phyloP scores from a whole-genome alignment of 2,797 vertebrate species.

The Diplodus puntazzo region DNA sequence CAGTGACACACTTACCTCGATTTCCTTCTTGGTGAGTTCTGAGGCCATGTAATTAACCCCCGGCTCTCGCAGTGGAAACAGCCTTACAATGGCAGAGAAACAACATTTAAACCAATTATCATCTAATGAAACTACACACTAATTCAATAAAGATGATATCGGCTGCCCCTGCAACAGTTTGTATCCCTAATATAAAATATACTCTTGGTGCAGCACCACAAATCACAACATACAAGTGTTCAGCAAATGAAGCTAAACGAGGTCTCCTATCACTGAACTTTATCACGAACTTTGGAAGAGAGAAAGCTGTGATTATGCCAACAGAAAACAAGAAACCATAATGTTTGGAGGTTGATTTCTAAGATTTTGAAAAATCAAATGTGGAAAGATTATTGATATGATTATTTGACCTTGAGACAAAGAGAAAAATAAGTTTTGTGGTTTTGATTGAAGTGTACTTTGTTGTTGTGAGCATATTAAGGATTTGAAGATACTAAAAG shows the following conservation, averaged over 20 bases:
- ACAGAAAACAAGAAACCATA: not conserved
- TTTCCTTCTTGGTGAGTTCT: conserved; percentile 92
- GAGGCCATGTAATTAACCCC: conserved; percentile 95
- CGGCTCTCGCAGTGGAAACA: conserved; percentile 95
- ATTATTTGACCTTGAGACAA: not conserved
- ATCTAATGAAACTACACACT: conserved; percentile 8
- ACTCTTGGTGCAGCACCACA: not conserved
- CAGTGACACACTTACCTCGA: conserved; percentile 85
- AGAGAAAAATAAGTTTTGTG: too few relatives aligned
- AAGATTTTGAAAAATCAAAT: not conserved
- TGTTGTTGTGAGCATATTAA: too few relatives aligned
- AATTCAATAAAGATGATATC: not conserved
- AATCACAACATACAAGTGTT: not conserved
- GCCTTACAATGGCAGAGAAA: conserved; percentile 80
- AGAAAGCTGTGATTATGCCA: not conserved
- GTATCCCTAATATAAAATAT: not conserved
- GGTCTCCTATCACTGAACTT: not conserved
- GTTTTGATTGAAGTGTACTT: too few relatives aligned
- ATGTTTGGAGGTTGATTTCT: not conserved
- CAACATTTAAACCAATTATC: conserved; percentile 41
- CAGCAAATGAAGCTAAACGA: not conserved
- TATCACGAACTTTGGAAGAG: not conserved
- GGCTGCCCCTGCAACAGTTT: not conserved
- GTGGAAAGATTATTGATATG: not conserved
- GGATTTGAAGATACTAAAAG: too few relatives aligned